These are phyloP conservation scores for Heliconius congener DNA, from an alignment of 1,140 invertebrate genomes.

Conservation along the genomic window DNA sequence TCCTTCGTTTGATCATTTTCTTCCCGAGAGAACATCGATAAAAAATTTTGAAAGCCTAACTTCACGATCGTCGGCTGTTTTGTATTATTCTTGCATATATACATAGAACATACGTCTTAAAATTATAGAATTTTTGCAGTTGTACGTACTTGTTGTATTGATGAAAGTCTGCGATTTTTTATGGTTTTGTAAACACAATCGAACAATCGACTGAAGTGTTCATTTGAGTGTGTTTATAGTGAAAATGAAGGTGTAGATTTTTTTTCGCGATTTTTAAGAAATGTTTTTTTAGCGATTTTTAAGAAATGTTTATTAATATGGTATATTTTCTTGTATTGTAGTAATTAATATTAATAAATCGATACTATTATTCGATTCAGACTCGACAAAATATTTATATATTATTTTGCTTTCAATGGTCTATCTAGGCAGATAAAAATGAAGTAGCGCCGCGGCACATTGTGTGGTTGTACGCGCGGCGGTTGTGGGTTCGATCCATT, in stretches of 20 bases:
- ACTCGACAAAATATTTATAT: not conserved
- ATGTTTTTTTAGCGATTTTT: no score
- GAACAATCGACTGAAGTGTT: not conserved
- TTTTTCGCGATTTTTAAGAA: no score
- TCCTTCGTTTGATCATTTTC: no score
- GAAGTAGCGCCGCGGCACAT: no score
- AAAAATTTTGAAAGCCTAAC: no score
- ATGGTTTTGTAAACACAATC: not conserved
- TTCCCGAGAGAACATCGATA: no score
- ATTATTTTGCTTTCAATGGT: not conserved
- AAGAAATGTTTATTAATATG: not conserved
- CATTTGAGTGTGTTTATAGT: not conserved
- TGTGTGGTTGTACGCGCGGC: no score
- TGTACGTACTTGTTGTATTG: not conserved
- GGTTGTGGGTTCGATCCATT: no score
- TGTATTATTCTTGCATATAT: no score
- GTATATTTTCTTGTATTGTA: not conserved
- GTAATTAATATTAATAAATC: not conserved
- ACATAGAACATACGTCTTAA: not conserved
- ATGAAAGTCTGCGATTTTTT: not conserved
- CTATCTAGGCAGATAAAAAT: no score
- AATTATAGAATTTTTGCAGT: not conserved
- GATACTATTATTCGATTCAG: not conserved
- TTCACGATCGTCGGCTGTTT: no score
- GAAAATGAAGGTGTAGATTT: not conserved